Base-by-base conservation (phyloP, 1,140 invertebrate species). In the Leptinotarsa texana region DNA sequence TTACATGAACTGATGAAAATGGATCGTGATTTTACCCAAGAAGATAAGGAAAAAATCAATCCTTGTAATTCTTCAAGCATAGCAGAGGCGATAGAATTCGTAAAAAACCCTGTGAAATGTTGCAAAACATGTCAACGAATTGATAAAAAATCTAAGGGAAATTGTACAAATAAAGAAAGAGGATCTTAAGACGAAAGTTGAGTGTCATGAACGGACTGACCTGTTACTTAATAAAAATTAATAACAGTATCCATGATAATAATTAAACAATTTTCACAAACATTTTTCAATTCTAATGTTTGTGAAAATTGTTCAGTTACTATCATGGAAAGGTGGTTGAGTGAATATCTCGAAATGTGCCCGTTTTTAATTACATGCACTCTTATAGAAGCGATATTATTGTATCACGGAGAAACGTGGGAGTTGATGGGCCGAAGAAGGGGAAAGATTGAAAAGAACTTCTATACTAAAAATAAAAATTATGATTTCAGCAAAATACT, bases 401-500 rank as follows among this genome's bases (percentile, higher is more conserved):
- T 99, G 22, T 99, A 99, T 86, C 96, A 99, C 83, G 97, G 96
- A 4, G 98, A 99, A 88, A 98, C 96, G 0, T 99, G 98, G 98
- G 98, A 99, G 82, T 86, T 99, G 57, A 98, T 99, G 93, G 95
- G 96, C 17, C 88, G 98, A 42, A 90, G 98, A 57, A 99, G 98
- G 98, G 94, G 95, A 8, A 99, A 99, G 87, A 94, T 99, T 67
- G 96, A 99, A 82, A 99, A 99, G 85, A 98, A 99, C 85, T 99
- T 99, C 83, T 95, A 93, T 80, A 94, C 93, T 0, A 98, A 98
- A 86, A 92, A 92, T 80, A 95, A 94, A 75, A 90, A 92, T 18
- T 99, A 96, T 87, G 98, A 99, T 84, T 99, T 99, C 78, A 98
- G 96, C 1, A 99, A 99, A 88, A 97, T 99, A 76, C 98, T 98